Conservation (phyloP, 2,888 invertebrate species). For the Lissocephala sabroskyi region DNA sequence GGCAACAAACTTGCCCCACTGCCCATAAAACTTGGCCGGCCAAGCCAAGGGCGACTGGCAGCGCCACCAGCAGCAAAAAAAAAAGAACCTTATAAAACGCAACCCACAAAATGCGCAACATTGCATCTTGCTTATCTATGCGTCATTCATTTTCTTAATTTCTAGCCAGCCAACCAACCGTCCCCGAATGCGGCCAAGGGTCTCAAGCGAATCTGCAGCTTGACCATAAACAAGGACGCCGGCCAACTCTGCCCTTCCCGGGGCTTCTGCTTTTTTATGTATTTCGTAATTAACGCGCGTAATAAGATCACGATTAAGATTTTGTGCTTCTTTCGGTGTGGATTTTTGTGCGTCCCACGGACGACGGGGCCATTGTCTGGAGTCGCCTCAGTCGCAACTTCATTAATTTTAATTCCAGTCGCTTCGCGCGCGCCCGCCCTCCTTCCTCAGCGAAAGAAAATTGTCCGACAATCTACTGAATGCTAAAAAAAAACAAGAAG, state of each 20-base stretch:
- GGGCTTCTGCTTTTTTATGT: conserved; percentile 13
- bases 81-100: conserved; percentile 3
- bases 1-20: conserved; percentile 42
- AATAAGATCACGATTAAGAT: conserved; percentile 68
- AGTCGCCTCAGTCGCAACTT: conserved; percentile 30
- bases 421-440: too few relatives aligned
- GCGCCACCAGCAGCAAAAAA: conserved; percentile 14
- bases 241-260: conserved; percentile 3
- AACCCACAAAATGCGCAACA: conserved; percentile 34
- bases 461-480: conserved; percentile 24
- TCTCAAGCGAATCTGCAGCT: too few relatives aligned
- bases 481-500: not conserved
- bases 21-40: conserved; percentile 44
- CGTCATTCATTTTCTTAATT: conserved; percentile 47
- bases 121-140: conserved; percentile 52
- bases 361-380: conserved; percentile 6
- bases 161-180: conserved; percentile 3
- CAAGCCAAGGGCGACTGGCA: too few relatives aligned
- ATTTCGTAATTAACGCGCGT: conserved; percentile 69
- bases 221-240: conserved; percentile 26
- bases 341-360: conserved; percentile 7
- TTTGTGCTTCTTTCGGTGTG: conserved; percentile 17
- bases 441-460: conserved; percentile 20
- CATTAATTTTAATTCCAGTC: conserved; percentile 51
- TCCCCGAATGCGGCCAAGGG: too few relatives aligned